These are phyloP conservation scores for Cavia aperea DNA, from an alignment of 2,113 vertebrate species.

Conservation along the genomic window DNA sequence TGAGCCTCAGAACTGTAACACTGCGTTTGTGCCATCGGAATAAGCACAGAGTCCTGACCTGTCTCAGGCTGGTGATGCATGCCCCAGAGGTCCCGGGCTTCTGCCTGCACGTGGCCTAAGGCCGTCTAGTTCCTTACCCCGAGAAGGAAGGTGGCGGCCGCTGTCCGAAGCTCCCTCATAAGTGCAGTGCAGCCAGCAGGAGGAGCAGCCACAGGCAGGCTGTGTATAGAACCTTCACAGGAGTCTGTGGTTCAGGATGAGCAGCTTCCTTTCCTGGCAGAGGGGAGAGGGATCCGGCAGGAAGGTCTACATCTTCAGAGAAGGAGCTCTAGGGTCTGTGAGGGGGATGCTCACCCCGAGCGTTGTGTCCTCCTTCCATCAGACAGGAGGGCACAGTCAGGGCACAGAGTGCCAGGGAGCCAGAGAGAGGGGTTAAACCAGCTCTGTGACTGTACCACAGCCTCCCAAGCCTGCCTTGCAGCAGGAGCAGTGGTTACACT, in stretches of 20 bases:
- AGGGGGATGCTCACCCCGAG: neutral
- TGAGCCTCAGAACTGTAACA: neutral
- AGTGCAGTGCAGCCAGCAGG: too few species aligned
- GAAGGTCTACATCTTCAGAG: neutral
- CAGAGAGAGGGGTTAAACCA: neutral
- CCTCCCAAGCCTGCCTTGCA: neutral
- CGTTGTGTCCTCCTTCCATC: neutral
- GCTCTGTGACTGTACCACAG: neutral
- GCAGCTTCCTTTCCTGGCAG: neutral
- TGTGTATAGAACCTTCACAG: neutral
- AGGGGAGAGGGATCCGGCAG: too few species aligned
- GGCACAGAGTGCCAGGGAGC: too few species aligned
- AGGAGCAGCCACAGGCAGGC: neutral
- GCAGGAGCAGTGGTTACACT: neutral
- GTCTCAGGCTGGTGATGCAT: neutral
- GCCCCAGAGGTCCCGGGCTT: too few species aligned
- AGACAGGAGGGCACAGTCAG: neutral
- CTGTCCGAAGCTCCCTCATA: neutral
- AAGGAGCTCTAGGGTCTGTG: neutral
- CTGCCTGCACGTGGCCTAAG: neutral
- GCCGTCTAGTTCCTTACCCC: neutral
- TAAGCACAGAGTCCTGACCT: neutral
- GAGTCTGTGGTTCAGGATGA: fast-evolving
- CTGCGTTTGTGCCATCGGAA: neutral
- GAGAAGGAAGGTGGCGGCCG: neutral